Evolutionary conservation across 2,797 vertebrate genomes (phyloP), one percentile per base, ranked within the genome.

Genomic region (Erpetoichthys calabaricus): DNA sequence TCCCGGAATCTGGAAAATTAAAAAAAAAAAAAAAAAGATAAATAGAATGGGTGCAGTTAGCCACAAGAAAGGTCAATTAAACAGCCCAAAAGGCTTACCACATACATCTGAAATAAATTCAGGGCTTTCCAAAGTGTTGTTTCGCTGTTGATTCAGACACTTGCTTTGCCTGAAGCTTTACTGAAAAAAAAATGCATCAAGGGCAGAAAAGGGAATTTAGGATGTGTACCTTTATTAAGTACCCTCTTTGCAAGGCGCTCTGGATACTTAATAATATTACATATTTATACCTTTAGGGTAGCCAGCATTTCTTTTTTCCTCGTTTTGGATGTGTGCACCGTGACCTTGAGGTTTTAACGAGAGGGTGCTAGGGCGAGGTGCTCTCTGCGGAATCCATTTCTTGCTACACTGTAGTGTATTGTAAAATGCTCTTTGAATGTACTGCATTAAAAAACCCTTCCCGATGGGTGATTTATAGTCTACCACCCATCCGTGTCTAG

Each of bases 361-460:
- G 2, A 75, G 76, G 78, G 70, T 70, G 78, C 80, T 79, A 70
- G 65, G 65, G 80, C 76, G 77, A 74, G 75, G 75, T 65, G 69
- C 82, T 83, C 82, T 81, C 83, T 69, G 68, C 72, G 80, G 50
- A 10, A 81, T 80, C 72, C 84, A 86, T 87, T 80, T 85, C 86
- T 85, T 87, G 86, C 80, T 51, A 45, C 45, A 52, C 46, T 79
- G 83, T 79, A 81, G 77, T 76, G 75, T 83, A 79, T 86, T 82
- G 84, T 80, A 84, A 85, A 82, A 86, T 84, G 81, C 82, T 85
- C 83, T 82, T 75, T 78, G 81, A 76, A 84, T 85, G 74, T 64
- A 81, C 81, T 84, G 80, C 80, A 84, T 86, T 86, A 86, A 87
- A 87, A 87, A 88, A 78, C 81, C 86, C 86, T 87, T 86, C 85